Evolutionary conservation across 2,797 vertebrate species (phyloP), one percentile per base, ranked within the genome.

Genomic region (Mergus octosetaceus): DNA sequence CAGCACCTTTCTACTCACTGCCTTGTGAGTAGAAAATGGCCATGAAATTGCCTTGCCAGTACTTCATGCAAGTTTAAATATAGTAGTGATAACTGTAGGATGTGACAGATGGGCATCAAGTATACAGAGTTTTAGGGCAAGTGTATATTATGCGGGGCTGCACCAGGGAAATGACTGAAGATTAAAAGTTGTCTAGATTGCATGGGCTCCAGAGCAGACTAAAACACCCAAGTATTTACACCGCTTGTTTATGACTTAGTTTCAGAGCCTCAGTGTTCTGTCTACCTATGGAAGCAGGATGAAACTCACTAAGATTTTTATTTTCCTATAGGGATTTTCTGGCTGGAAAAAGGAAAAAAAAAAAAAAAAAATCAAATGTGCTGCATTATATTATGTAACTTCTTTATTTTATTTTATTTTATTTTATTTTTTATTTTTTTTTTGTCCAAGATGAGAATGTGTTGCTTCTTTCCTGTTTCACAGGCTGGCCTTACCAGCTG

Each of bases 401-500:
- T 17, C 39, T 47, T 65, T 11, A n/a, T n/a, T n/a, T n/a, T n/a
- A n/a, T n/a, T 45, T 64, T 78, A n/a, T n/a, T n/a, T n/a, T n/a
- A n/a, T 21, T 56, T 71, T 17, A 61, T 27, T 17, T n/a, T 32
- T 62, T 34, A 36, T 41, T 54, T 36, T 58, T 36, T 27, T 57
- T 57, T 71, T 39, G 5, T 70, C 56, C 57, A 47, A 93, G 88
- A 79, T 87, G 66, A 92, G 89, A 88, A 93, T 57, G 43, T 87
- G 71, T 93, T 87, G 51, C 62, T 94, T 45, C 20, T 65, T 89
- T 60, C 47, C n/a, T 77, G 89, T 77, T 76, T 91, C 75, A 36
- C 65, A 97, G 90, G 79, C 94, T 90, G 85, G 32, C 49, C 49
- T 96, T 96, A 75, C 92, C 94, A 96, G 94, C 72, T 81, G 56